phyloP scores from a whole-genome alignment of 2,888 invertebrate species.

The Iphiclides podalirius region DNA sequence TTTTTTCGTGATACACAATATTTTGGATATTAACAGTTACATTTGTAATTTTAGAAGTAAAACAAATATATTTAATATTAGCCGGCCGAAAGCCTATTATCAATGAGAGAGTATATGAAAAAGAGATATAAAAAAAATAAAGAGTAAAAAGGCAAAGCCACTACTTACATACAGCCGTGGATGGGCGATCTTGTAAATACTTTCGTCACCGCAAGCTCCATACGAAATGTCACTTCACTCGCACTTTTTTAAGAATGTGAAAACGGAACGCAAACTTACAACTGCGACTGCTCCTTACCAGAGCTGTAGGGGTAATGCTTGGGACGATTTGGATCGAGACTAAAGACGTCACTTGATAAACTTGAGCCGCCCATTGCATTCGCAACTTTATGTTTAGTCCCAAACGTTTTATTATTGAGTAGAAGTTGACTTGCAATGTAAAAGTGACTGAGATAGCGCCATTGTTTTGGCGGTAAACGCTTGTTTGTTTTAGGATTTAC shows the following conservation, averaged over 20 bases:
- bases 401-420: background rate
- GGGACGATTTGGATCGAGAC: slow-evolving; percentile 14
- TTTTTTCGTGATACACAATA: too few relatives aligned
- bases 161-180: background rate
- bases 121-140: too few relatives aligned
- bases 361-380: background rate
- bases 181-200: background rate
- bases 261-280: slow-evolving; percentile 4
- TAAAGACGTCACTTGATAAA: slow-evolving; percentile 12
- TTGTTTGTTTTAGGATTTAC: slow-evolving; percentile 7
- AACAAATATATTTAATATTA: too few relatives aligned
- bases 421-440: background rate
- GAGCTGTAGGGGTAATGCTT: slow-evolving; percentile 29
- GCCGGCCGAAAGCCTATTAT: too few relatives aligned
- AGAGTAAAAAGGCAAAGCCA: background rate
- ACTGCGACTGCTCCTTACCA: slow-evolving; percentile 29
- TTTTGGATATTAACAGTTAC: too few relatives aligned
- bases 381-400: background rate
- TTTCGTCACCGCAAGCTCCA: slow-evolving; percentile 3
- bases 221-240: slow-evolving; percentile 10
- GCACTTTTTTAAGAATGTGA: slow-evolving; percentile 8
- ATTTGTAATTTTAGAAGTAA: too few relatives aligned
- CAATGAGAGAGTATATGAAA: too few relatives aligned
- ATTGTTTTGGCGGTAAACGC: slow-evolving; percentile 14
- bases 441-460: slow-evolving; percentile 17